These are phyloP conservation scores for Corythoichthys intestinalis DNA, from an alignment of 2,113 vertebrate species.

Conservation along the genomic window DNA sequence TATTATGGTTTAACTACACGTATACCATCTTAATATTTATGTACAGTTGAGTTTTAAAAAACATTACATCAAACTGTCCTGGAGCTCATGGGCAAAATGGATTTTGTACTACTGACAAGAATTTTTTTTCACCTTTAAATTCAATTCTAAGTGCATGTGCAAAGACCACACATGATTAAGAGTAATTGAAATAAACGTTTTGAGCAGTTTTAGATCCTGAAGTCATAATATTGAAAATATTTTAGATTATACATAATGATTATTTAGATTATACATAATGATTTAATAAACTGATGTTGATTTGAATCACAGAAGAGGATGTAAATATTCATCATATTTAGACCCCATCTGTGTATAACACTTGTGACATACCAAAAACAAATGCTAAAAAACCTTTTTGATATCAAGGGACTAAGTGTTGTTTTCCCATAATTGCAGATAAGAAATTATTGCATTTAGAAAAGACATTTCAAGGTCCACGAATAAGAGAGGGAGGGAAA, in stretches of 20 bases:
- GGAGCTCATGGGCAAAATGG: not conserved
- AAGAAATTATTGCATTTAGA: not conserved
- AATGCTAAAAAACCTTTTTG: not conserved
- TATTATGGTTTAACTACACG: no score
- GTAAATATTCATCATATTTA: not conserved
- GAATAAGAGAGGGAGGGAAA: not conserved
- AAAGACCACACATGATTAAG: not conserved
- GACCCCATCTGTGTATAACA: not conserved
- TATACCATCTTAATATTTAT: not conserved
- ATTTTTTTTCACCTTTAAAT: not conserved
- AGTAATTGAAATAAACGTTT: no score
- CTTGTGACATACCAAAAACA: not conserved
- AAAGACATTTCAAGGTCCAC: not conserved
- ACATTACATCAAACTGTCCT: not conserved
- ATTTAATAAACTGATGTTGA: not conserved
- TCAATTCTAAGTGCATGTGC: conserved; percentile 4
- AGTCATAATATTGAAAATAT: not conserved
- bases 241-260: not conserved
- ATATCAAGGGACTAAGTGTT: not conserved
- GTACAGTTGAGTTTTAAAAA: not conserved
- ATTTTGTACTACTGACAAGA: not conserved
- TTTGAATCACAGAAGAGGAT: not conserved
- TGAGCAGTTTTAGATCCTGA: not conserved
- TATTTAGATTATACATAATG: not conserved
- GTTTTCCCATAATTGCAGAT: not conserved